phyloP scores from a whole-genome alignment of 2,888 invertebrate genomes.

The Xylota segnis region DNA sequence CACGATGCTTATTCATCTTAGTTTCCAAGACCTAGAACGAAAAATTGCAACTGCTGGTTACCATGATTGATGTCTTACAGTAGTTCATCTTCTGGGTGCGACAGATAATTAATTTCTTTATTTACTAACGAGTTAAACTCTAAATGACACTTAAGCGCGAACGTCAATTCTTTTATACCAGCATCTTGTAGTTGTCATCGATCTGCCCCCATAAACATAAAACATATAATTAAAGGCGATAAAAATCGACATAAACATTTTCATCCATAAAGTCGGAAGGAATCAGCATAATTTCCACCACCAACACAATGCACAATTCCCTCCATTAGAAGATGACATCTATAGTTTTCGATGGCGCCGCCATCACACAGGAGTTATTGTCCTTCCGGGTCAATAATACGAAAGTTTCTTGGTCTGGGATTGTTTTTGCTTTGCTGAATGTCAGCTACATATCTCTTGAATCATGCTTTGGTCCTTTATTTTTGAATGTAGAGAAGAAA shows the following conservation, averaged over 20 bases:
- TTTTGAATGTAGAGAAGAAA: slow-evolving; percentile 1
- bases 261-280: background rate
- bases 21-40: background rate
- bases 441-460: background rate
- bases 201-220: slow-evolving; percentile 16
- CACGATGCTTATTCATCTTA: no score
- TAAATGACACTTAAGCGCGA: background rate
- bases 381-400: slow-evolving; percentile 47
- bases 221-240: slow-evolving; percentile 26
- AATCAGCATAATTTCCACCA: slow-evolving; percentile 16
- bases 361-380: slow-evolving; percentile 34
- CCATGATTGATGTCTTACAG: background rate
- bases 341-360: slow-evolving; percentile 48
- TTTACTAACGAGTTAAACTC: background rate
- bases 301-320: background rate
- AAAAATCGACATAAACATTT: slow-evolving; percentile 11
- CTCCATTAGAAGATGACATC: slow-evolving; percentile 21
- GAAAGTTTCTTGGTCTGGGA: slow-evolving; percentile 8
- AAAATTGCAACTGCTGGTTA: background rate
- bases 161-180: slow-evolving; percentile 4
- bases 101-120: background rate
- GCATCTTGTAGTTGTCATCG: slow-evolving; percentile 12
- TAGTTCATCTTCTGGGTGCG: background rate
- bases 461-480: slow-evolving; percentile 18
- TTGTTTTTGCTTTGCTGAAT: slow-evolving; percentile 5